Percentiles rank a stretch among this genome's conserved stretches.
phyloP scores from a whole-genome alignment of 2,888 invertebrate species.

The Melanargia galathea region DNA sequence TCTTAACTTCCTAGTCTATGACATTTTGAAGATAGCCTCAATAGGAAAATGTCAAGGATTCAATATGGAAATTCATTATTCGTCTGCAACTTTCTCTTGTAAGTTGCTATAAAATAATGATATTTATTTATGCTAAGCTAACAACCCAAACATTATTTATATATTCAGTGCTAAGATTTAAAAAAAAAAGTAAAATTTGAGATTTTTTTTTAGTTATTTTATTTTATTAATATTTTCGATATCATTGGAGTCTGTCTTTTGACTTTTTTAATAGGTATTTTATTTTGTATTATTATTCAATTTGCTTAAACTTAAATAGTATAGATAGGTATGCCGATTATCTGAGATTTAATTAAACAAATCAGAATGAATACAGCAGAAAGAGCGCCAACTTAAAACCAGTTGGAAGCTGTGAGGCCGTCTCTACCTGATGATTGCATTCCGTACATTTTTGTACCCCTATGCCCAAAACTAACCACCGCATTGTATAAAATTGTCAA shows the following conservation, averaged over 20 bases:
- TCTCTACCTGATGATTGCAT: conserved; percentile 55
- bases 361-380: conserved; percentile 24
- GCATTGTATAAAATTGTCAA: conserved; percentile 29
- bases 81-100: conserved; percentile 14
- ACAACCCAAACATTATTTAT: too few relatives aligned
- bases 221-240: too few relatives aligned
- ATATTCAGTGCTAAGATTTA: too few relatives aligned
- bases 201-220: too few relatives aligned
- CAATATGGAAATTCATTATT: conserved; percentile 2
- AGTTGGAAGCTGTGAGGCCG: conserved; percentile 43
- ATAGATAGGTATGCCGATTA: too few relatives aligned
- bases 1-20: conserved; percentile 27
- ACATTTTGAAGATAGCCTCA: conserved; percentile 10
- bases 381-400: conserved; percentile 44
- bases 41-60: conserved; percentile 19
- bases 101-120: neutral
- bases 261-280: too few relatives aligned
- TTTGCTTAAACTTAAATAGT: too few relatives aligned
- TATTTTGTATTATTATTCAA: too few relatives aligned
- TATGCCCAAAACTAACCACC: conserved; percentile 22
- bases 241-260: too few relatives aligned
- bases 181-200: too few relatives aligned
- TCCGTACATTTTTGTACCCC: conserved; percentile 46
- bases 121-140: conserved; percentile 1
- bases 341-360: conserved; percentile 28